Conservation (phyloP, 2,888 invertebrate species). For the Pegoplata infirma region DNA sequence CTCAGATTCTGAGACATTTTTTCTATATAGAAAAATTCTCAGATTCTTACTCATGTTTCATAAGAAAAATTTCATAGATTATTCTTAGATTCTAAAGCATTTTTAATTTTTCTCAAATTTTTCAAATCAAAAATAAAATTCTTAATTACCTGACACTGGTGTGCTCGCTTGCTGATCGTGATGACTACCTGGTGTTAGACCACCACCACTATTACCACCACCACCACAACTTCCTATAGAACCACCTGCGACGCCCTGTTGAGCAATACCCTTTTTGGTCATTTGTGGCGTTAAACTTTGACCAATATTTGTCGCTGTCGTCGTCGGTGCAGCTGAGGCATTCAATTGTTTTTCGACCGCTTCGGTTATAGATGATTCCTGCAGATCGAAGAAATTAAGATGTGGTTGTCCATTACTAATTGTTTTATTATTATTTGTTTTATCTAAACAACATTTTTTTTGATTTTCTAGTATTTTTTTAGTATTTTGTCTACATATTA, state of each 20-base stretch:
- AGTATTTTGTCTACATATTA: slow-evolving; percentile 60
- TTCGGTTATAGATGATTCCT: slow-evolving; percentile 80
- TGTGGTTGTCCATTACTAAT: slow-evolving; percentile 76
- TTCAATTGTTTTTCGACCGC: slow-evolving; percentile 97
- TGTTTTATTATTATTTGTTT: slow-evolving; percentile 62
- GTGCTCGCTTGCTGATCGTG: slow-evolving; percentile 76
- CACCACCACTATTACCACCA: slow-evolving; percentile 65
- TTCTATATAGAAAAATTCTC: too few species aligned
- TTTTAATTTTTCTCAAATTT: background rate
- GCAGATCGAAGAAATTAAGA: slow-evolving; percentile 76
- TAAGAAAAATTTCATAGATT: too few species aligned
- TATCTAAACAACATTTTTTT: slow-evolving; percentile 58
- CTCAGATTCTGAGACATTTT: too few species aligned
- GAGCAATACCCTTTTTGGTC: slow-evolving; percentile 75
- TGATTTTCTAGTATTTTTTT: slow-evolving; percentile 60
- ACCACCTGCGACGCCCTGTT: slow-evolving; percentile 25
- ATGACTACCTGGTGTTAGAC: slow-evolving; percentile 69
- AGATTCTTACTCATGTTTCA: too few species aligned
- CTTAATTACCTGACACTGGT: slow-evolving; percentile 75
- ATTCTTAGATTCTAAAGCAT: too few species aligned
- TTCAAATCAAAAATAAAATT: background rate
- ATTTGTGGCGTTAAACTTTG: slow-evolving; percentile 78
- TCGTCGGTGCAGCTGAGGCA: slow-evolving; percentile 80
- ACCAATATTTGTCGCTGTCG: slow-evolving; percentile 61
- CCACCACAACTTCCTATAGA: slow-evolving; percentile 59